Conservation (phyloP, 2,888 invertebrate species). For the Calameuta pallipes region DNA sequence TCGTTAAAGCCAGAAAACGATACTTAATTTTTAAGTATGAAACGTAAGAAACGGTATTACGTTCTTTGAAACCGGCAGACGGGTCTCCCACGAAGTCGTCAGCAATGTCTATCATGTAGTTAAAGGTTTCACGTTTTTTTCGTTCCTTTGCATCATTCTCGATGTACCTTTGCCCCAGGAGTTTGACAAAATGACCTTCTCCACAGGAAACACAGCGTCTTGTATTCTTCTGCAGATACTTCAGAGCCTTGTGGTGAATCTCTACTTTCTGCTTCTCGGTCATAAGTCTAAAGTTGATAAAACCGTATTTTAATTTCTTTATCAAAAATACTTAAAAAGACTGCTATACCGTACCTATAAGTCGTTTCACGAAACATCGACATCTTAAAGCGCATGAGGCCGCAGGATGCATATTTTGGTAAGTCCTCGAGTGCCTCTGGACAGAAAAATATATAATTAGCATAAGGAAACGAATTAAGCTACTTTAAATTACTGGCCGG, state of each 20-base stretch:
- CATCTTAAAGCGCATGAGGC: conserved; percentile 72
- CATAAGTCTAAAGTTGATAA: conserved; percentile 63
- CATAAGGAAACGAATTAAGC: not conserved
- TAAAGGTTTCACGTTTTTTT: conserved; percentile 21
- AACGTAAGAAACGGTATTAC: not conserved
- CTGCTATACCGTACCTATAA: conserved; percentile 62
- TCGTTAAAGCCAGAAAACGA: not conserved
- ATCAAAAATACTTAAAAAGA: not conserved
- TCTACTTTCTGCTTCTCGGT: conserved; percentile 74
- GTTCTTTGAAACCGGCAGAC: not conserved
- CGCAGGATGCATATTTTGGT: conserved; percentile 74
- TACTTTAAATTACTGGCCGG: not conserved
- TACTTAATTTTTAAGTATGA: not conserved
- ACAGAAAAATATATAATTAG: conserved; percentile 34
- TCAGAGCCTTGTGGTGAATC: conserved; percentile 71
- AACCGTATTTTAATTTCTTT: not conserved
- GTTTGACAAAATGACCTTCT: conserved; percentile 68
- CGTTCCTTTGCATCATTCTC: conserved; percentile 37
- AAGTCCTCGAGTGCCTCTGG: conserved; percentile 69
- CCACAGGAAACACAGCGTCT: conserved; percentile 72
- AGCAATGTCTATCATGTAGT: conserved; percentile 25
- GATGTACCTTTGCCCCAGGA: conserved; percentile 64
- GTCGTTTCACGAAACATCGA: conserved; percentile 71
- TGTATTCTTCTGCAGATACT: conserved; percentile 72
- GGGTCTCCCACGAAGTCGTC: conserved; percentile 10